Evolutionary conservation across 2,113 vertebrate genomes (phyloP), one percentile per base, ranked within the genome.

Genomic region (Pachypanchax playfairii): DNA sequence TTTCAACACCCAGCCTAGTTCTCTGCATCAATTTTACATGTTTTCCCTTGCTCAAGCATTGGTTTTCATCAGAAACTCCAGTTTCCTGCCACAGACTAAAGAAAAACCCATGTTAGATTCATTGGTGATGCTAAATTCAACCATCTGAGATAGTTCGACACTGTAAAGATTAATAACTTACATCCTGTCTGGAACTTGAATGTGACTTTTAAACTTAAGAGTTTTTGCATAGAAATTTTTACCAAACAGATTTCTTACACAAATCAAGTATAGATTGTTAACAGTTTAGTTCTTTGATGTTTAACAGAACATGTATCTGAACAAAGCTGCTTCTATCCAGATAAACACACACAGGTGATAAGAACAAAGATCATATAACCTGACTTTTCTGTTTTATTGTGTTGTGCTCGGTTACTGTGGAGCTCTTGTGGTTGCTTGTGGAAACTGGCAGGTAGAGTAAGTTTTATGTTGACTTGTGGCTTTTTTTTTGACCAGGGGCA

Each of bases 381-480:
- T 29, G 17, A 24, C 56, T 54, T 72, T 58, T 42, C 6, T 46
- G 48, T 36, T 35, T 21, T 51, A 20, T 5, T 49, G 21, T 77
- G 67, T 81, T 83, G 56, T 79, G 66, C 77, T 84, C 60, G 42
- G 64, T 80, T 85, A 64, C 72, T 47, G 52, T 71, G 73, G 62
- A 52, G 65, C 47, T 68, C 31, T 33, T 21, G 60, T 1, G 44
- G 69, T 58, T 63, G 48, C 66, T 13, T 22, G 43, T 35, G 75
- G 21, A 56, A 77, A 62, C 50, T 64, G 68, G 61, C 73, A 83
- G 72, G 74, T 80, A 43, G 54, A 74, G 61, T 64, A 54, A 52
- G 35, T 54, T 42, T 70, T 36, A 70, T 62, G 62, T 48, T 69
- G 49, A 57, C 39, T 70, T 70, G n/a, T 56, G 60, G 52, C 53